Conservation (phyloP, 2,888 invertebrate species). For the Cantharis rufa region DNA sequence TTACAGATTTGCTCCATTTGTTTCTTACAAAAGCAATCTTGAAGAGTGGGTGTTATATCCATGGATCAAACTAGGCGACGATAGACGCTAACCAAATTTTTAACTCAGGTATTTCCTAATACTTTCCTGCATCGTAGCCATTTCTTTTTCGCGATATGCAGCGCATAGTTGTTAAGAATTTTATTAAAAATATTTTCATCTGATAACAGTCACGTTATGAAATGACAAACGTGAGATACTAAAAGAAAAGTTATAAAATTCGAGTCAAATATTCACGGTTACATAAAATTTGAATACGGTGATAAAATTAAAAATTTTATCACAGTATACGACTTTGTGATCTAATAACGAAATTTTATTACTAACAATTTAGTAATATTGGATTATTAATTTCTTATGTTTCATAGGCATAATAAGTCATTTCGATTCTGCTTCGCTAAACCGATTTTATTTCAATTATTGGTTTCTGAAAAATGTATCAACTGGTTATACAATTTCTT, state of each 20-base stretch:
- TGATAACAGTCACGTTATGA: neutral
- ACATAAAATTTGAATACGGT: neutral
- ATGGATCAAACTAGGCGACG: slow-evolving; percentile 33
- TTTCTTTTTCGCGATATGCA: neutral
- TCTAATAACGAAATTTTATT: neutral
- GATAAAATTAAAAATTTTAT: neutral
- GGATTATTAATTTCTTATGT: neutral
- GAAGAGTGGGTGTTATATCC: slow-evolving; percentile 39
- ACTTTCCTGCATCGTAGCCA: neutral
- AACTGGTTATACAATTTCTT: neutral
- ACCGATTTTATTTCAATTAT: neutral
- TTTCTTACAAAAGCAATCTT: slow-evolving; percentile 41
- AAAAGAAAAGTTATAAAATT: neutral
- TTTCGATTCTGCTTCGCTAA: neutral
- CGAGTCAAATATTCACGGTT: neutral
- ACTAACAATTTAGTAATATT: neutral
- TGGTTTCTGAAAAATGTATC: neutral
- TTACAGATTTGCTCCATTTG: slow-evolving; percentile 38
- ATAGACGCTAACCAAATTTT: slow-evolving; percentile 27
- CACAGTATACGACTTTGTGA: neutral
- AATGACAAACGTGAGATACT: neutral
- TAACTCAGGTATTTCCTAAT: neutral
- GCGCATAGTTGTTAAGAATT: neutral
- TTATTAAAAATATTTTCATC: neutral
- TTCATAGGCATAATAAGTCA: neutral